Conservation (phyloP, 1,140 invertebrate genomes). For the Augochlora pura region DNA sequence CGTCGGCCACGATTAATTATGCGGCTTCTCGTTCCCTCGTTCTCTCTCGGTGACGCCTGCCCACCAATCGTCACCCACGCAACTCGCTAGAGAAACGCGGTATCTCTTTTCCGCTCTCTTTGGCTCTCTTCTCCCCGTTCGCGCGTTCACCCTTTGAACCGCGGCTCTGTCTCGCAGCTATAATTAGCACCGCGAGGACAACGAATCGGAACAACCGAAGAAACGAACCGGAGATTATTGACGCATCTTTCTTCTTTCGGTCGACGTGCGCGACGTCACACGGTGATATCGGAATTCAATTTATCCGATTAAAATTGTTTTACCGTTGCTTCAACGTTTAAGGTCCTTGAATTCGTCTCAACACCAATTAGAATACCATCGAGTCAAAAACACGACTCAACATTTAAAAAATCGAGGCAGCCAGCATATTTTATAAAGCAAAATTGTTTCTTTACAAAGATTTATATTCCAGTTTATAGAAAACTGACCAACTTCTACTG, state of each 20-base stretch:
- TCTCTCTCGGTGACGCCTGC: not conserved
- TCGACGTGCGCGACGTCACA: no score
- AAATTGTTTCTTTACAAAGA: no score
- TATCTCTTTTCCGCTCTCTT: constrained; percentile 43
- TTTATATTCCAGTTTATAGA: no score
- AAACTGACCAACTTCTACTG: no score
- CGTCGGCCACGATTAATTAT: not conserved
- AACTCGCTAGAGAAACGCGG: not conserved
- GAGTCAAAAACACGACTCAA: no score
- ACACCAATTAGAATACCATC: no score
- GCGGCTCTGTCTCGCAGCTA: constrained; percentile 4
- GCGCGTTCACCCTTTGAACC: constrained; percentile 31
- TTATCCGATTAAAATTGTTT: no score
- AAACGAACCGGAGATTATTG: constrained; percentile 26
- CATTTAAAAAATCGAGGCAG: no score
- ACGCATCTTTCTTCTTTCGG: constrained; percentile 2
- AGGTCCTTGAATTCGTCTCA: no score
- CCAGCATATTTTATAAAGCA: no score
- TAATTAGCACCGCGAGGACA: constrained; percentile 35
- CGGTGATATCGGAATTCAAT: no score
- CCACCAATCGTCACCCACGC: constrained; percentile 24
- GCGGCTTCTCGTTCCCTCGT: not conserved
- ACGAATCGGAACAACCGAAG: not conserved
- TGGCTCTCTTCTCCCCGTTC: constrained; percentile 31
- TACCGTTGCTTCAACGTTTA: no score